These are phyloP conservation scores for Nesometra sesokonis DNA, from an alignment of 35 echinoderm and acorn worm species.

Conservation along the genomic window DNA sequence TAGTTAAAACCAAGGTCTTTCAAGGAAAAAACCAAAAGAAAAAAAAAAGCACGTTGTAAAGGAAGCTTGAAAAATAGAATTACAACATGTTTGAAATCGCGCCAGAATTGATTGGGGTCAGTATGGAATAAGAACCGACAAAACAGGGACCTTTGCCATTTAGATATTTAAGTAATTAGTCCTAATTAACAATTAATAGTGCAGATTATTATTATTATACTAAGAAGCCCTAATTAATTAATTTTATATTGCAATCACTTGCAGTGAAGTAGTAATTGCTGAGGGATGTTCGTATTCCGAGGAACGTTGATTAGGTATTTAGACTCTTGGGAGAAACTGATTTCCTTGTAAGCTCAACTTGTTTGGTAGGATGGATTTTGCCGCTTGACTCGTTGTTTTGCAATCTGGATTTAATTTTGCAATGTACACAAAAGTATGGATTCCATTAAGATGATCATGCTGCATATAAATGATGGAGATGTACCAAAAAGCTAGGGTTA, in stretches of 20 bases:
- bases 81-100: too few species aligned
- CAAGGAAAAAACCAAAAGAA: background rate
- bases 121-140: too few species aligned
- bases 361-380: background rate
- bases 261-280: background rate
- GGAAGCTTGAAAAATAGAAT: too few species aligned
- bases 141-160: too few species aligned
- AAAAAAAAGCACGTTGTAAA: too few species aligned
- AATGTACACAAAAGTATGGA: background rate
- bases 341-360: background rate
- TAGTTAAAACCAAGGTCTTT: background rate
- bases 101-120: too few species aligned
- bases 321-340: background rate
- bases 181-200: background rate
- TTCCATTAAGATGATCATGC: background rate
- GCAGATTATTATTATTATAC: too few species aligned
- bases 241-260: background rate
- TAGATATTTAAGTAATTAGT: background rate
- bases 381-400: too few species aligned
- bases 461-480: background rate
- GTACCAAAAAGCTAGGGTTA: background rate
- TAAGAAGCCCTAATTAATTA: background rate
- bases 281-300: too few species aligned
- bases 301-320: background rate
- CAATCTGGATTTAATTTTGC: background rate